Percentiles rank a stretch among this genome's conserved stretches.
Evolutionary conservation across 1,140 invertebrate species (phyloP).

Genomic region (Polypedilum vanderplanki): DNA sequence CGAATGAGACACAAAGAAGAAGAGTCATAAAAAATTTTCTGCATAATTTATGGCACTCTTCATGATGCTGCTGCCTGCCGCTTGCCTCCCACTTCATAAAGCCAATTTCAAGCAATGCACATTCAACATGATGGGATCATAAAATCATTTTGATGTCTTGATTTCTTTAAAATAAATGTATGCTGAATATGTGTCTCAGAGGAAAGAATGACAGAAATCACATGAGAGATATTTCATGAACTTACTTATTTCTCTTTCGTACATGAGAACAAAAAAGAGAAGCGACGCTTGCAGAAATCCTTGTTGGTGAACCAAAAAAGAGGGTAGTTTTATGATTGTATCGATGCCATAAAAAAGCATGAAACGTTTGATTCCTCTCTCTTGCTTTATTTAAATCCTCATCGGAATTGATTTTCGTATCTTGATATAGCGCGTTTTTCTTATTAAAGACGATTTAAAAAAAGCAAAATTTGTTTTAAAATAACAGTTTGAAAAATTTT

Average conservation of each 20-base stretch:
- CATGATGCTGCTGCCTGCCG: background rate
- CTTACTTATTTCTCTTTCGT: background rate
- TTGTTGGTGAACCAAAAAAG: slow-evolving; percentile 23
- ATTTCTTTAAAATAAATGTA: background rate
- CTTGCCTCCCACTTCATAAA: no score
- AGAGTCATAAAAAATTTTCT: slow-evolving; percentile 2
- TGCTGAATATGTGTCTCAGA: background rate
- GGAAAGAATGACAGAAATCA: background rate
- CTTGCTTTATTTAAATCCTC: slow-evolving; percentile 19
- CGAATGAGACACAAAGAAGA: background rate
- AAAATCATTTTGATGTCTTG: slow-evolving; percentile 14
- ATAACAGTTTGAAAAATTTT: no score
- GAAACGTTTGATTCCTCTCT: slow-evolving; percentile 2
- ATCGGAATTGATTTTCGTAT: slow-evolving; percentile 21
- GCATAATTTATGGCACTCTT: slow-evolving; percentile 7
- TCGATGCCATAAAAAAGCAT: slow-evolving; percentile 28
- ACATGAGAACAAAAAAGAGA: background rate
- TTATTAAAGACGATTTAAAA: no score
- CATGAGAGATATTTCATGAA: slow-evolving; percentile 15
- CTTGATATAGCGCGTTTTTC: background rate
- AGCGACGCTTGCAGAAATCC: background rate
- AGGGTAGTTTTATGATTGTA: slow-evolving; percentile 26
- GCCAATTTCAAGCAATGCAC: no score
- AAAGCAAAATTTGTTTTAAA: no score
- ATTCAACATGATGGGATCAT: background rate